Evolutionary conservation across 2,888 invertebrate genomes (phyloP), one percentile per base, ranked within the genome.

Genomic region (Syrista parreyssii): DNA sequence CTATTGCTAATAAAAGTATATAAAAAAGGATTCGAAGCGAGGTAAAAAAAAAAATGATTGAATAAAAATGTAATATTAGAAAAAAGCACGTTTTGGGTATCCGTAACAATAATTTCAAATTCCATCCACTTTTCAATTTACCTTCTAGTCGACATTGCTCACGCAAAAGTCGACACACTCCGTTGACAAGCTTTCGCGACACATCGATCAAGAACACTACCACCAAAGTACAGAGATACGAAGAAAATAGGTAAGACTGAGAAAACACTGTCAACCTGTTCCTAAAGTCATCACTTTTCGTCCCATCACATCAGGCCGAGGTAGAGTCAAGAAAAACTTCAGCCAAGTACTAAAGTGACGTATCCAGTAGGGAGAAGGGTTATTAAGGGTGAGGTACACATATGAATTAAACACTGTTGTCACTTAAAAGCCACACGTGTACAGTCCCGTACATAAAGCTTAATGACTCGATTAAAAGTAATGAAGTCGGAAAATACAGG

Each of bases 121-220:
- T 55, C 9, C 55, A 15, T 23, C 23, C 23, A 55, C 15, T 55
- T 55, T 23, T 55, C 82, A 83, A 84, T 80, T 84, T 84, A 84
- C 84, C 84, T 84, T 72, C 81, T 85, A 79, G 78, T 79, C 78
- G 84, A 84, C 84, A 84, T 83, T 36, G 76, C 80, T 69, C 33
- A 75, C 72, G 75, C 71, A 78, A 77, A 73, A 34, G 77, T 35
- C 69, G 68, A 68, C 75, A 23, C 75, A 33, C 55, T 23, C 23
- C 55, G 55, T 23, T 2, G 55, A 55, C 23, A 55, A 55, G 23
- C 23, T 23, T 55, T 55, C 23, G 15, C 55, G 55, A 55, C 55
- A 23, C 55, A 55, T 55, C 9, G 55, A 55, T 55, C 23, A 23
- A 23, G 23, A 23, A 2, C 55, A 55, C 55, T 9, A 1, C 9